Conservation (phyloP, 1,140 invertebrate genomes). For the Caerostris extrusa region DNA sequence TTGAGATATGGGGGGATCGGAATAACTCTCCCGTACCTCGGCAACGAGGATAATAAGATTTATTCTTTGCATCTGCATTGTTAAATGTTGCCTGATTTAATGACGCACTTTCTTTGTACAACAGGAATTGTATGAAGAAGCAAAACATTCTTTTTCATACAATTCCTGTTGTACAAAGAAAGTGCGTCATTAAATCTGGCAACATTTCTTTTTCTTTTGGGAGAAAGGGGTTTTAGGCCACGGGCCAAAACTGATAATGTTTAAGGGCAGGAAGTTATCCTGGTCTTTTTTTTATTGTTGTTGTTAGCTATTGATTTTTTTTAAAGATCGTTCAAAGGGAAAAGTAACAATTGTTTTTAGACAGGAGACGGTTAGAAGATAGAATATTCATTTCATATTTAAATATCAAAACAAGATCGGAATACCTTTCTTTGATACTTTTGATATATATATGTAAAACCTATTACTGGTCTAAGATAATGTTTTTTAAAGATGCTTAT, state of each 20-base stretch:
- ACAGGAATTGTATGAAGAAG: neutral
- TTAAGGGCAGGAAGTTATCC: neutral
- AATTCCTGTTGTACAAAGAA: neutral
- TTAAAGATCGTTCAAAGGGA: neutral
- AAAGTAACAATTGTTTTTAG: neutral
- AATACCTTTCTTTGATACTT: too few relatives aligned
- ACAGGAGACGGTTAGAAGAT: too few relatives aligned
- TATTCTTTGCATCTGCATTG: constrained; percentile 1
- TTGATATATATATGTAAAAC: too few relatives aligned
- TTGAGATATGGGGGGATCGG: neutral
- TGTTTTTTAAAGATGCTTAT: too few relatives aligned
- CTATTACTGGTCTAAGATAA: too few relatives aligned
- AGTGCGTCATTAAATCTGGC: constrained; percentile 9
- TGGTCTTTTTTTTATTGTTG: neutral
- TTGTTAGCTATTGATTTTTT: neutral
- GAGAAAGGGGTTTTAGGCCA: neutral
- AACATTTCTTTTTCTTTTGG: neutral
- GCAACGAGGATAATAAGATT: neutral
- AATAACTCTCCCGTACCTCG: neutral
- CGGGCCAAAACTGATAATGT: neutral
- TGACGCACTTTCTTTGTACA: neutral
- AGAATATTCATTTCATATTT: neutral
- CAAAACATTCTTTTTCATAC: too few relatives aligned
- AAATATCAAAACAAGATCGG: too few relatives aligned
- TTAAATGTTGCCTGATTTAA: constrained; percentile 9